Base-by-base conservation (phyloP, 2,113 vertebrate species). In the Aythya baeri region DNA sequence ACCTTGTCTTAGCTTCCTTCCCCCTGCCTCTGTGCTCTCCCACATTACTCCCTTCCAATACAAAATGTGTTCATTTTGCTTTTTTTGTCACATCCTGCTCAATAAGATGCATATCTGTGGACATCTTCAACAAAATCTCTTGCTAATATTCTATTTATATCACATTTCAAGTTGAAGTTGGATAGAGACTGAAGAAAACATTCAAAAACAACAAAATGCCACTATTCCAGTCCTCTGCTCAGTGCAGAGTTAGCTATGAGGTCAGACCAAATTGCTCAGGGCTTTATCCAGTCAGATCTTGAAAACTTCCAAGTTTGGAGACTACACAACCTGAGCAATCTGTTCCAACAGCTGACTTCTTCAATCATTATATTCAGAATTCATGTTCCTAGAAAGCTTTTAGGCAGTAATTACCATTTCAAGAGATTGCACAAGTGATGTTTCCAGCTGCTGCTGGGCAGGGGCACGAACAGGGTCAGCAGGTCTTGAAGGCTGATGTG, bases 341-440 rank as follows among this genome's bases (percentile, higher is more conserved):
- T 26, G 5, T 26, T 20, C 34, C 20, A 87, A 72, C 3, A 36
- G 27, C 13, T 46, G 80, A 63, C 7, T 44, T 83, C 36, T 32
- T 66, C 29, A 80, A 29, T 44, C 23, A 61, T 82, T 31, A 68
- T 9, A 84, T 7, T 36, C 46, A 70, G 43, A 18, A 88, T 20
- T 12, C 72, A 66, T 0, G 1, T 3, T 1, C 7, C 46, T 34
- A 81, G 13, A 15, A 82, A 78, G 43, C 65, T 79, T 79, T 11
- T 23, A 76, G 41, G 21, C 72, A 58, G n/a, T 44, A 91, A 34
- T 97, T 98, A 98, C 98, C 98, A 50, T 57, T 89, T 95, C 72
- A 72, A 91, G 84, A 76, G 96, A 83, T 0, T 66, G 71, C 52
- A 84, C 67, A 50, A 89, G 58, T 55, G 95, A 44, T 16, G 90